phyloP scores from a whole-genome alignment of 2,113 vertebrate genomes.

The Periophthalmus modestus region DNA sequence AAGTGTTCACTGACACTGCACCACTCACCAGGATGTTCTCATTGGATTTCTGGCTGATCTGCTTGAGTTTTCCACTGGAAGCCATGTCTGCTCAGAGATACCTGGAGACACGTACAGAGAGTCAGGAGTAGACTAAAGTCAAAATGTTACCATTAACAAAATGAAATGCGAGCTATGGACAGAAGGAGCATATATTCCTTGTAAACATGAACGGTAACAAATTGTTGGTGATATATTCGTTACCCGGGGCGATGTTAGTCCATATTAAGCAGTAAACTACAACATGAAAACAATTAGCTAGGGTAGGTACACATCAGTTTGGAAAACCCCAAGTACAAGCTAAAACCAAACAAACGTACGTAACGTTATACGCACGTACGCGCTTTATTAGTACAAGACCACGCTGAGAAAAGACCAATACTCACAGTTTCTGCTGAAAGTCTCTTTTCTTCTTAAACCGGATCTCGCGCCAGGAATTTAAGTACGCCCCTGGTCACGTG shows the following conservation, averaged over 20 bases:
- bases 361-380: too few relatives aligned
- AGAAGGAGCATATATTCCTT: too few relatives aligned
- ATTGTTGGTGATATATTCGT: not conserved
- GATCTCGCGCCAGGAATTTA: conserved; percentile 71
- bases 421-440: not conserved
- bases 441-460: not conserved
- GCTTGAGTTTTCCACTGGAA: conserved; percentile 74
- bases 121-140: too few relatives aligned
- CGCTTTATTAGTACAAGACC: not conserved
- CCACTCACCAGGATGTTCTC: conserved; percentile 79
- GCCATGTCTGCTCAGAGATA: conserved; percentile 59
- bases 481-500: conserved; percentile 66
- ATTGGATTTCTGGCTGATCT: conserved; percentile 50
- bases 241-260: not conserved
- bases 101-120: not conserved
- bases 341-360: too few relatives aligned
- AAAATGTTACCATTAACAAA: too few relatives aligned
- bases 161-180: not conserved
- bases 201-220: not conserved
- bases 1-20: not conserved
- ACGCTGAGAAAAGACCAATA: not conserved
- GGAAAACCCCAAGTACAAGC: too few relatives aligned
- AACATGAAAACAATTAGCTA: too few relatives aligned
- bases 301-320: too few relatives aligned
- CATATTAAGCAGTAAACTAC: not conserved